Evolutionary conservation across 2,888 invertebrate species (phyloP), one percentile per base, ranked within the genome.

Genomic region (Ophioninae sp.): DNA sequence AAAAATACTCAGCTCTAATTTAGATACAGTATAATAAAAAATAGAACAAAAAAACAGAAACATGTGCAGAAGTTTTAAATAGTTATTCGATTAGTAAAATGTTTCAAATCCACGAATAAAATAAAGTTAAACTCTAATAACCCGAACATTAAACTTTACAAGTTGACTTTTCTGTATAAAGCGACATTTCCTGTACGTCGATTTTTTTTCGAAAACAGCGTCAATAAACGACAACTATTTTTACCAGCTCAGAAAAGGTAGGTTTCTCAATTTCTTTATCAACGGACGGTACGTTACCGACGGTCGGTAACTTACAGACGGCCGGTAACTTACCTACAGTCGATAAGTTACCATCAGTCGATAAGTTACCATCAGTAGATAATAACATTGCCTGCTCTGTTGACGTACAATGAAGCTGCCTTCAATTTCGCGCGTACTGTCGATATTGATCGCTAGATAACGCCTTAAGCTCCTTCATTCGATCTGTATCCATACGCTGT

Each of bases 371-470:
- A 23, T 17, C 76, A 7, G 0, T n/a, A 0, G 65, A 44, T 39
- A 58, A 10, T 13, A 0, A 20, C 2, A 13, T 59, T 73, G 6
- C 22, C 39, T 44, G 5, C 9, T 22, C 20, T 17, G 59, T 58
- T 61, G 3, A 30, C 13, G 17, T 20, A 8, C 17, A 39, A 10
- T 51, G 2, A 44, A 10, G 10, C 22, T 0, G 37, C 6, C n/a
- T 6, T 23, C 10, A 13, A 6, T n/a, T 6, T 13, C 17, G 0
- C 51, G 6, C 5, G n/a, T 10, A 22, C 8, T 83, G 10, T 23
- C 23, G 9, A 41, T 44, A 20, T 67, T 67, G 8, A 6, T 56
- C 74, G 6, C 41, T 58, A 85, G 85, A 83, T 78, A 23, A 7
- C 39, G 51, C 22, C 56, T 17, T 20, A 3, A 7, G 20, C n/a